Conservation (phyloP, 2,888 invertebrate genomes). For the Drosophila rubida region DNA sequence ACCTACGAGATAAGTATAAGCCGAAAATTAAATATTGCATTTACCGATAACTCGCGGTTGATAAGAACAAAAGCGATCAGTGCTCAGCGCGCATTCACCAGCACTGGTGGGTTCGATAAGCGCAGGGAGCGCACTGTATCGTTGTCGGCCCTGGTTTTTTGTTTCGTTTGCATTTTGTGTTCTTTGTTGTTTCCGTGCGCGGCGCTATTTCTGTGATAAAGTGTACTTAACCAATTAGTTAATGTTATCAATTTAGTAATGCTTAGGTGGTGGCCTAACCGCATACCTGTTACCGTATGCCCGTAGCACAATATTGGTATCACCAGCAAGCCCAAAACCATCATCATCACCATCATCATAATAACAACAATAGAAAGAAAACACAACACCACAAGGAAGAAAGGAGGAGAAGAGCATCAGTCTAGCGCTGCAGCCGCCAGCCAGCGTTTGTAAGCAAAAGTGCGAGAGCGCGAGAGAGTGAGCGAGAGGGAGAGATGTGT, state of each 20-base stretch:
- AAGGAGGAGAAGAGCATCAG: slow-evolving; percentile 16
- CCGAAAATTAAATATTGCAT: neutral
- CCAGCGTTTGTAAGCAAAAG: slow-evolving; percentile 47
- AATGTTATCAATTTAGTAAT: slow-evolving; percentile 66
- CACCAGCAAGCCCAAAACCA: neutral
- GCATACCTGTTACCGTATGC: slow-evolving; percentile 33
- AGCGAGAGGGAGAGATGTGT: slow-evolving; percentile 36
- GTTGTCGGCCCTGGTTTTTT: slow-evolving; percentile 44
- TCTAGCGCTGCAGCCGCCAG: slow-evolving; percentile 28
- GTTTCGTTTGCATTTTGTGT: slow-evolving; percentile 62
- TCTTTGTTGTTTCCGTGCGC: slow-evolving; percentile 62
- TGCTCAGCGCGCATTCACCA: slow-evolving; percentile 22
- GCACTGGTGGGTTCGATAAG: slow-evolving; percentile 19
- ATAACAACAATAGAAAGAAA: slow-evolving; percentile 20
- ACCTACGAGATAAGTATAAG: neutral
- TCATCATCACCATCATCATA: slow-evolving; percentile 5
- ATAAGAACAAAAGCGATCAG: neutral
- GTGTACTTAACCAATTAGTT: slow-evolving; percentile 69
- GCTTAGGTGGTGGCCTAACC: slow-evolving; percentile 36
- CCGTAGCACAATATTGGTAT: neutral
- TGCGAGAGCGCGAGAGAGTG: neutral
- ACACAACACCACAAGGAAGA: neutral
- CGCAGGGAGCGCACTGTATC: neutral
- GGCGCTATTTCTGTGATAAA: slow-evolving; percentile 69
- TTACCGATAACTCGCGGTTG: slow-evolving; percentile 23